Evolutionary conservation across 2,888 invertebrate species (phyloP), one percentile per base, ranked within the genome.

Genomic region (Brachylomia viminalis): DNA sequence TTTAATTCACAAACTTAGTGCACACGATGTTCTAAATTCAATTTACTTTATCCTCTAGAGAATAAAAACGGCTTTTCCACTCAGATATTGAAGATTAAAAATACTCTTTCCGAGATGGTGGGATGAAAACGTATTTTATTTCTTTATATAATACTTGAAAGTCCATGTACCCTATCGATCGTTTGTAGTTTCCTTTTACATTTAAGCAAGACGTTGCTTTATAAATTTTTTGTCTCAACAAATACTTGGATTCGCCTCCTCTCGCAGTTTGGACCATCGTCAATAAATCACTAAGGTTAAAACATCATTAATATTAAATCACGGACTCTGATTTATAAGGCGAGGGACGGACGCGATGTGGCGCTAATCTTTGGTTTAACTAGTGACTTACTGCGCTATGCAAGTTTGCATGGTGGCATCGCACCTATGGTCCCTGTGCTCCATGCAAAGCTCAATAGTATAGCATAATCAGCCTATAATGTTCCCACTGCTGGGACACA

Each of bases 271-370:
- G 87, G n/a, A 79, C 90, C 94, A 90, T 65, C 61, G 79, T 80
- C 91, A 91, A 96, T 96, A 96, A 96, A 96, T 96, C 96, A 96
- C 94, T 95, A 94, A 95, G 95, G 96, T 96, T 96, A 96, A 96
- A 96, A 95, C 94, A 94, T 95, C 96, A 96, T 96, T 96, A 96
- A 96, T 96, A 96, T 96, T 96, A 95, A 96, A 96, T 96, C 96
- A 95, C 90, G 91, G 89, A 85, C 86, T 84, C 89, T 94, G 95
- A 95, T 95, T 94, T 94, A 94, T 92, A 89, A 89, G 88, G 90
- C 90, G 89, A 91, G 93, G 94, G 92, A 85, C 89, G 87, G 91
- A 85, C 89, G 90, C 90, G 87, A 80, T 75, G 82, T 54, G 75
- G 79, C 75, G 83, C 84, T 89, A 86, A 89, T 87, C 90, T 88